phyloP scores from a whole-genome alignment of 2,888 invertebrate species.

The Camponotus fellah region DNA sequence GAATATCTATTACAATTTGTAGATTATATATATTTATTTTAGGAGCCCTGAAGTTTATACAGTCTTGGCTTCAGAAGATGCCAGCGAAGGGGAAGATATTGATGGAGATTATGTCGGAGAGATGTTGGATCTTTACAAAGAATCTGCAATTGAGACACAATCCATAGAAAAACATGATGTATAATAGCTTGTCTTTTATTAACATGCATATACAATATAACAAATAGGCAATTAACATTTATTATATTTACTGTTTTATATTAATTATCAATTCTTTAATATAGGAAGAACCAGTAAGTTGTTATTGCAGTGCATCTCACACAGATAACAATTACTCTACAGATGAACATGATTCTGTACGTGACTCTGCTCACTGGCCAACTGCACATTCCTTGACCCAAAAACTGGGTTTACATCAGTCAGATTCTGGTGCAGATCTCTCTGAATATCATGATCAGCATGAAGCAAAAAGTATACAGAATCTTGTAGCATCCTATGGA shows the following conservation, averaged over 20 bases:
- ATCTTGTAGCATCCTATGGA: constrained; percentile 79
- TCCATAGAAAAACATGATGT: constrained; percentile 82
- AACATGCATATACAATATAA: neutral
- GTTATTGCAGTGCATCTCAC: constrained; percentile 92
- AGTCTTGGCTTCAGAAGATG: constrained; percentile 85
- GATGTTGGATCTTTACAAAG: constrained; percentile 80
- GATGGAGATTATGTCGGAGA: constrained; percentile 81
- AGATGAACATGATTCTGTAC: constrained; percentile 90
- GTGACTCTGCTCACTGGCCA: constrained; percentile 86
- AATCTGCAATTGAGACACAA: constrained; percentile 78
- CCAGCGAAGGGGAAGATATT: constrained; percentile 82
- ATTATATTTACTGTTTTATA: neutral
- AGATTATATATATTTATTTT: constrained; percentile 29
- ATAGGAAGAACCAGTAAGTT: constrained; percentile 87
- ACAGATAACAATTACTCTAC: constrained; percentile 92
- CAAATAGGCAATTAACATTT: neutral
- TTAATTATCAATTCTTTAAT: constrained; percentile 35
- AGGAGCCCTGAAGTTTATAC: constrained; percentile 82
- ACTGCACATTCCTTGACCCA: constrained; percentile 78
- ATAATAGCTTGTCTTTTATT: constrained; percentile 61
- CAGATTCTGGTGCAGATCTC: constrained; percentile 91
- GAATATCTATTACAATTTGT: neutral
- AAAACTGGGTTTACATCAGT: constrained; percentile 88
- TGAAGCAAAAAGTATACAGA: constrained; percentile 86
- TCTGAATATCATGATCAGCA: constrained; percentile 88